Base-by-base conservation (phyloP, 1,140 invertebrate species). In the Drosophila ohnishii region DNA sequence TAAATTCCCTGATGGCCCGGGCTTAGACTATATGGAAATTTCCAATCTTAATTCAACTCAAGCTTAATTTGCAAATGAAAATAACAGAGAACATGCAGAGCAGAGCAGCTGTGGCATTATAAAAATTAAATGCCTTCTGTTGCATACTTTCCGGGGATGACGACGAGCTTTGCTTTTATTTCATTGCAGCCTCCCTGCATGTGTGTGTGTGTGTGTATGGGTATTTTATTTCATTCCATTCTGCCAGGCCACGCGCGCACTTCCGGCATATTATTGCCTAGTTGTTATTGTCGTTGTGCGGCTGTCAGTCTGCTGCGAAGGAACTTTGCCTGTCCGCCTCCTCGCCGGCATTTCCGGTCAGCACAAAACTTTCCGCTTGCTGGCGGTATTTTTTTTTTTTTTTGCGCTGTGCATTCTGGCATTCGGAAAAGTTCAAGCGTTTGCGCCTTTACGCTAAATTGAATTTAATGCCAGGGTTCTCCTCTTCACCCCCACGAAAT, bases 361-460 rank as follows among this genome's bases (percentile, higher is more conserved):
- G 79, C 73, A 69, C 51, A 72, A 87, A 86, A 75, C 37, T 69
- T 82, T 78, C 56, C 48, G 57, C 56, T 47, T 45, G 32, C 59
- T 60, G n/a, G 47, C 47, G 14, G 25, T 28, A 28, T 28, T 28
- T 28, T 48, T 25, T 19, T 48, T 25, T 19, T 37, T 67, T 59
- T 57, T 50, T 71, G 14, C 53, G 61, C 44, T 53, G 51, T 53
- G 51, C 51, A 53, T 53, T 53, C 51, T 64, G 67, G 77, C 53
- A 63, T 71, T 75, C 63, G 40, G 58, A 25, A 75, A 84, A 85
- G 80, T 69, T 84, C 58, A 84, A 84, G 81, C 80, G 81, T 80
- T 80, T 84, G 80, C 81, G 81, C 80, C 80, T 85, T 88, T 87
- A 83, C 83, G 79, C 72, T 79, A 87, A 87, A 87, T 87, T 87